phyloP scores from a whole-genome alignment of 2,113 vertebrate genomes.

The Gallinago undulata region DNA sequence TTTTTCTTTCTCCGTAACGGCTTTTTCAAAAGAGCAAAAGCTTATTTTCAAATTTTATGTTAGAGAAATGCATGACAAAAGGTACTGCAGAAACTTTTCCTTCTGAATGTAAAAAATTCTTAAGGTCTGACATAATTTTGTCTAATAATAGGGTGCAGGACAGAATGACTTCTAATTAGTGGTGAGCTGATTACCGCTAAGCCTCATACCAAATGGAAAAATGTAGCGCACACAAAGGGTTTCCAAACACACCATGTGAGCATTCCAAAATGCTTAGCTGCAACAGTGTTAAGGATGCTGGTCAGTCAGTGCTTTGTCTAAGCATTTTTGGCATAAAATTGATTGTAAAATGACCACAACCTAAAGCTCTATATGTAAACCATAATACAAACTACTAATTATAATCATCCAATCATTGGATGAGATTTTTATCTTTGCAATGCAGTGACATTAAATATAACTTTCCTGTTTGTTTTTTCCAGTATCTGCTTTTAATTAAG shows the following conservation, averaged over 20 bases:
- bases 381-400: not conserved
- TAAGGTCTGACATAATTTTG: conserved; percentile 30
- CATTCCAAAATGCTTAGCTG: conserved; percentile 54
- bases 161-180: conserved; percentile 64
- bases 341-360: not conserved
- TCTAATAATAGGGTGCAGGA: conserved; percentile 34
- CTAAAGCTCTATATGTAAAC: not conserved
- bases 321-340: not conserved
- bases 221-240: not conserved
- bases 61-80: not conserved
- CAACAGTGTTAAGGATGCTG: conserved; percentile 5
- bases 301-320: conserved; percentile 17
- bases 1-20: not conserved
- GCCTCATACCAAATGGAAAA: conserved; percentile 32
- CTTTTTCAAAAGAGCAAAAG: not conserved
- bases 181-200: conserved; percentile 54
- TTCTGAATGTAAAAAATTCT: conserved; percentile 28
- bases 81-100: not conserved
- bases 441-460: not conserved
- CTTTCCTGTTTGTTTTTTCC: not conserved
- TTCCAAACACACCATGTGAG: conserved; percentile 31
- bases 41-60: not conserved
- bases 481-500: not conserved
- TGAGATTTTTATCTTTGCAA: not conserved
- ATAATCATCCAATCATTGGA: not conserved